Percentiles rank a stretch among this genome's conserved stretches.
Evolutionary conservation across 1,140 invertebrate genomes (phyloP).

Genomic region (Papilio xuthus): DNA sequence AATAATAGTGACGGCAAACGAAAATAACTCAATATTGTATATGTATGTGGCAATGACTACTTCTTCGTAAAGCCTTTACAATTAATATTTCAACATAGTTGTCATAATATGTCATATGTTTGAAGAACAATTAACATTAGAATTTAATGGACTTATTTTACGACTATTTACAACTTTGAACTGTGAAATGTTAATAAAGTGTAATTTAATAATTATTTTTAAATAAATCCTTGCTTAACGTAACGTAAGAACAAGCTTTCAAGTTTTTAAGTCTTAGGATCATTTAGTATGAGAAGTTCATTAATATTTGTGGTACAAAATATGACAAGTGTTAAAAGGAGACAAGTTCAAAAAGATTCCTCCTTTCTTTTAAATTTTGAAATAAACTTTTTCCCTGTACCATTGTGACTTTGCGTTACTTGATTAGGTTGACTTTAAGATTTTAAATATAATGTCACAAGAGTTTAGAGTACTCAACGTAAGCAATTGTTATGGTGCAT

Average conservation of each 20-base stretch:
- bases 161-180: constrained; percentile 4
- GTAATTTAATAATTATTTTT: not conserved
- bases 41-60: not conserved
- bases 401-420: not conserved
- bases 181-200: not conserved
- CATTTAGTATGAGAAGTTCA: not conserved
- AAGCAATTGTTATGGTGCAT: not conserved
- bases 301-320: too few relatives aligned
- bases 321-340: too few relatives aligned
- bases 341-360: too few relatives aligned
- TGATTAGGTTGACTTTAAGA: not conserved
- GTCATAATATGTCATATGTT: constrained; percentile 9
- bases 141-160: constrained; percentile 20
- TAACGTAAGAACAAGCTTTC: not conserved
- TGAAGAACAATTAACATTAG: constrained; percentile 18
- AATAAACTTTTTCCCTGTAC: too few relatives aligned
- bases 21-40: constrained; percentile 8
- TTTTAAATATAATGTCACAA: not conserved
- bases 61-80: constrained; percentile 6
- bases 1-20: not conserved
- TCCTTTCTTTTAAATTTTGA: too few relatives aligned
- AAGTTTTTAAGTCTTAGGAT: not conserved
- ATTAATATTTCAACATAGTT: constrained; percentile 17
- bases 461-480: not conserved
- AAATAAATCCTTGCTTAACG: not conserved